A percentile compares a stretch with the other conserved stretches of the same genome.
Conservation (phyloP, 2,888 invertebrate species). For the Pseudoips prasinana region DNA sequence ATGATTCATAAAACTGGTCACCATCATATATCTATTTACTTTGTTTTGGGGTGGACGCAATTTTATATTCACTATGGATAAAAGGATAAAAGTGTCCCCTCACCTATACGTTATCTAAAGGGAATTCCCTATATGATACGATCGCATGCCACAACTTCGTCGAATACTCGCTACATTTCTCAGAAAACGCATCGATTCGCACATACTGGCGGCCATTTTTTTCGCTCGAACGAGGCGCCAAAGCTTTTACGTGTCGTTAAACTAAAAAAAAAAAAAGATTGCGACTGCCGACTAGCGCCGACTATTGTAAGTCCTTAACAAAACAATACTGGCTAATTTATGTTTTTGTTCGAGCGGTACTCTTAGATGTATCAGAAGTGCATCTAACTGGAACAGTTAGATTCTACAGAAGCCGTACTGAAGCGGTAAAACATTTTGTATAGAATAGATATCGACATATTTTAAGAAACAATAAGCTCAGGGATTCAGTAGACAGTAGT, state of each 20-base stretch:
- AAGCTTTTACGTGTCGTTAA: slow-evolving; percentile 63
- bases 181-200: slow-evolving; percentile 62
- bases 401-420: slow-evolving; percentile 24
- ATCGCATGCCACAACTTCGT: slow-evolving; percentile 45
- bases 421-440: slow-evolving; percentile 19
- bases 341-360: slow-evolving; percentile 39
- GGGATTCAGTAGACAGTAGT: too few relatives aligned
- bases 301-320: slow-evolving; percentile 56
- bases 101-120: slow-evolving; percentile 6
- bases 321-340: slow-evolving; percentile 71
- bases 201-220: slow-evolving; percentile 59
- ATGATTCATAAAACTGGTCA: too few relatives aligned
- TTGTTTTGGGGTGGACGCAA: too few relatives aligned
- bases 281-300: slow-evolving; percentile 54
- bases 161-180: slow-evolving; percentile 59
- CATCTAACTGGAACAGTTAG: slow-evolving; percentile 47
- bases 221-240: slow-evolving; percentile 63
- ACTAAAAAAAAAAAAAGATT: slow-evolving; percentile 59
- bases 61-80: too few relatives aligned
- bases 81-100: too few relatives aligned
- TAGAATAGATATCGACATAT: slow-evolving; percentile 7
- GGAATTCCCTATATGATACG: slow-evolving; percentile 37
- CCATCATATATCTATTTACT: too few relatives aligned
- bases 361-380: slow-evolving; percentile 26
- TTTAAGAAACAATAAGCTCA: too few relatives aligned